Evolutionary conservation across 1,140 invertebrate genomes (phyloP), one percentile per base, ranked within the genome.

Genomic region (Plectrocnemia conspersa): DNA sequence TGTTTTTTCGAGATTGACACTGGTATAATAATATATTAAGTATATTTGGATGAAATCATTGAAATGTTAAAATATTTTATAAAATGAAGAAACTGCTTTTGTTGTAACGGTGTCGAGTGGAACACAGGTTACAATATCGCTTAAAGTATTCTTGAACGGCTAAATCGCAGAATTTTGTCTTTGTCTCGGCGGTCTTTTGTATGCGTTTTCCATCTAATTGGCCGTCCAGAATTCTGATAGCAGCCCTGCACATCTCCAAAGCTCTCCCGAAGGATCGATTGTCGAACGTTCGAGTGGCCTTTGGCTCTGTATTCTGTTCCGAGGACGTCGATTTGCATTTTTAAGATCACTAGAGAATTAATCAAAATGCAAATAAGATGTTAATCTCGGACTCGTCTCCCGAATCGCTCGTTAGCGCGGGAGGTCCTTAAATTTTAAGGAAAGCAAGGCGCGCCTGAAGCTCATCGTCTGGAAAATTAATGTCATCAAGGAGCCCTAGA

Each of bases 311-410:
- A 10, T 38, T 5, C 19, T 10, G 6, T 25, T 25, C 45, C 25
- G 25, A n/a, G 40, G 27, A 46, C 16, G 25, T 10, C 36, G 52
- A 56, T 61, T 61, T 54, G 54, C 59, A 61, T 61, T 56, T 61
- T 61, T 54, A 56, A 61, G 54, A 61, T 56, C 59, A 54, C 59
- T 61, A 45, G 59, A 61, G 54, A 57, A 56, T 57, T 61, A 54
- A 56, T 56, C 59, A 57, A 56, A 56, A 61, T 61, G 59, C 59
- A 56, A 56, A 61, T 56, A 32, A 47, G 50, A 57, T 53, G 58
- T 56, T 61, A 61, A 61, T 61, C 29, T 18, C 45, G 23, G 15
- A 18, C 25, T 21, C 21, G 25, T 24, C n/a, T 27, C 47, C 48
- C 33, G 41, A 50, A 56, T 49, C 22, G 45, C 54, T 56, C 59